Conservation (phyloP, 2,113 vertebrate genomes). For the Cololabis saira region DNA sequence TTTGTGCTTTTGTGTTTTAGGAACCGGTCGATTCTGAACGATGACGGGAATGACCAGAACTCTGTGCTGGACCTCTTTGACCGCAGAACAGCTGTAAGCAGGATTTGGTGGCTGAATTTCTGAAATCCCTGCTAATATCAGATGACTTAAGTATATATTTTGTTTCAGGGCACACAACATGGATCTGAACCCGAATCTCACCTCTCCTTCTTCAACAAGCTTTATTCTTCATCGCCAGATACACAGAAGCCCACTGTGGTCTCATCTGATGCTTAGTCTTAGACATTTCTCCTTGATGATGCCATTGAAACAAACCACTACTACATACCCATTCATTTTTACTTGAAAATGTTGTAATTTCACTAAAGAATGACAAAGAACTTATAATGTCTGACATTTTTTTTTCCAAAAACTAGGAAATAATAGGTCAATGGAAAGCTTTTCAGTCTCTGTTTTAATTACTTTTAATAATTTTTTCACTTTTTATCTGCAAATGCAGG, state of each 20-base stretch:
- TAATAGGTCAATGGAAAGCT: background rate
- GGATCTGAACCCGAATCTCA: constrained; percentile 22
- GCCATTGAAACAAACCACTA: background rate
- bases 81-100: constrained; percentile 57
- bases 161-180: constrained; percentile 48
- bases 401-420: constrained; percentile 1
- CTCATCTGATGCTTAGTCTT: constrained; percentile 39
- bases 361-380: background rate
- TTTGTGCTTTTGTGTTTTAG: constrained; percentile 31
- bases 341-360: constrained; percentile 1
- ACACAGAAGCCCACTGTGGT: rapidly evolving
- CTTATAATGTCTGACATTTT: background rate
- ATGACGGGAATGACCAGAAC: constrained; percentile 10
- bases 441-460: too few relatives aligned
- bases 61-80: constrained; percentile 34
- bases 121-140: background rate
- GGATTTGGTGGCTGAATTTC: background rate
- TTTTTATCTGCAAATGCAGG: too few relatives aligned
- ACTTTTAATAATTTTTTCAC: too few relatives aligned
- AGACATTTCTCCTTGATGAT: too few relatives aligned
- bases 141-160: constrained; percentile 9
- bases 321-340: background rate
- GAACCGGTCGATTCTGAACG: background rate
- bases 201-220: constrained; percentile 51
- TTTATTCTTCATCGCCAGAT: constrained; percentile 22